Evolutionary conservation across 2,888 invertebrate genomes (phyloP), one percentile per base, ranked within the genome.

Genomic region (Eilema griseolum): DNA sequence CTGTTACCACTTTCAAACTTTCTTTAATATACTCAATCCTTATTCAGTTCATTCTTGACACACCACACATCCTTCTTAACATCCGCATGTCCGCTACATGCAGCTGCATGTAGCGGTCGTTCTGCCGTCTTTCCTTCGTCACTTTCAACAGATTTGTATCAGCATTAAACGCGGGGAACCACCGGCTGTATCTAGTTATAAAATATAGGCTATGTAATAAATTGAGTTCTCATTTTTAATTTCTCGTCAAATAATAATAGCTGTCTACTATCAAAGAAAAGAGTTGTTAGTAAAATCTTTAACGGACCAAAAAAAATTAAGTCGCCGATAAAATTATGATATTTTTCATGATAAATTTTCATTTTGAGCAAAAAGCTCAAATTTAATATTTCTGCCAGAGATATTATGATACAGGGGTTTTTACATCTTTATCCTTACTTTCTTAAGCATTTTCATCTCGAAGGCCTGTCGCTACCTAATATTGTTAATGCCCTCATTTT

Each of bases 371-470:
- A 52, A 52, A 52, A 52, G n/a, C 11, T 23, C 5, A 23, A 23
- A 37, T 37, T 14, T 62, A 52, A 52, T 52, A n/a, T 52, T 52
- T 52, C 52, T 10, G 8, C 8, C 52, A 2, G n/a, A 52, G 52
- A 20, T 52, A 46, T 20, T 46, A 46, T 20, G 46, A 46, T 46
- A 20, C 46, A 46, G 46, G 20, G 46, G 16, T 46, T n/a, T 52
- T 52, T 52, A 52, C 52, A 52, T 52, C n/a, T 52, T n/a, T n/a
- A 52, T 52, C 52, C 52, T n/a, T 52, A 52, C 52, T 52, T 52
- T 52, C 52, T 52, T 52, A 52, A 52, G n/a, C 52, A 52, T 52
- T 52, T 52, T 52, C 52, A 52, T 52, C 52, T 52, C 52, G 52
- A n/a, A 52, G 52, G 52, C 52, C 52, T 52, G 52, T 52, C 52